Conservation (phyloP, 2,113 vertebrate species). For the Ceyx margarethae region DNA sequence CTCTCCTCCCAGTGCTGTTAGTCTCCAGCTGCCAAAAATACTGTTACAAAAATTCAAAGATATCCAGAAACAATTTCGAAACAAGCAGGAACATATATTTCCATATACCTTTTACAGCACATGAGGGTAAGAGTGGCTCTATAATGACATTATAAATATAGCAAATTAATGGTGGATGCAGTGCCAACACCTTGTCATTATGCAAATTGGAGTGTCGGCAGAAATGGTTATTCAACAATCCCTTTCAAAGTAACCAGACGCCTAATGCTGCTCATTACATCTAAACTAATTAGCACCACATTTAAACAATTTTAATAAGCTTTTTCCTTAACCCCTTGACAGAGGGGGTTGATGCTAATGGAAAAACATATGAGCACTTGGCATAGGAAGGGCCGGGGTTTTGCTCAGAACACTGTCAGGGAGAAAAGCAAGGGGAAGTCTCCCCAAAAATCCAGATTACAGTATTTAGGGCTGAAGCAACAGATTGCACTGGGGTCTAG, state of each 20-base stretch:
- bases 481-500: neutral
- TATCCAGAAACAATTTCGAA: constrained; percentile 38
- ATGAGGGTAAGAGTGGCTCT: neutral
- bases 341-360: neutral
- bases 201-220: constrained; percentile 58
- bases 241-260: constrained; percentile 9
- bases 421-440: neutral
- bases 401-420: neutral
- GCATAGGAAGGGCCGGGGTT: neutral
- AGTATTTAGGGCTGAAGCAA: neutral
- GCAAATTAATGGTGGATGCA: constrained; percentile 69
- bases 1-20: neutral
- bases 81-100: constrained; percentile 20
- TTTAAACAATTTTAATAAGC: constrained; percentile 44
- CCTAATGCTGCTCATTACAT: constrained; percentile 52
- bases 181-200: constrained; percentile 65
- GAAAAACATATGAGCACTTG: fast-evolving
- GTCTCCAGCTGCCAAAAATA: neutral
- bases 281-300: constrained; percentile 56
- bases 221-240: constrained; percentile 42
- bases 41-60: neutral
- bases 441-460: neutral
- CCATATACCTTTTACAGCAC: constrained; percentile 12
- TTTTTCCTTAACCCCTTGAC: constrained; percentile 38
- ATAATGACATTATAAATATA: constrained; percentile 61